Conservation (phyloP, 2,113 vertebrate species). For the Hypanus sabinus region DNA sequence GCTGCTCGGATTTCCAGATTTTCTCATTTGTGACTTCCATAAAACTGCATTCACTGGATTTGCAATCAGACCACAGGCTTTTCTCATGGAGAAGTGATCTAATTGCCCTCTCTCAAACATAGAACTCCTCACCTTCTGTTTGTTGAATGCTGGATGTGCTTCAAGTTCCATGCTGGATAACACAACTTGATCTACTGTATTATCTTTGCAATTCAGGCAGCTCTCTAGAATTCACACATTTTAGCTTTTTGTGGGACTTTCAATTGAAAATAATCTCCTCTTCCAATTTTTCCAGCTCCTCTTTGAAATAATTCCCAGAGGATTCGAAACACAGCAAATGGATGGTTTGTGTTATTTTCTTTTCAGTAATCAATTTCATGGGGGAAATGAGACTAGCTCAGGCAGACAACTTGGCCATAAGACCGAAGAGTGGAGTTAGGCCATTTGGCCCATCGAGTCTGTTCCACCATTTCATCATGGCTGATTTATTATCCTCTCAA, state of each 20-base stretch:
- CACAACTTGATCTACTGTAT: neutral
- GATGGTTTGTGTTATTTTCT: neutral
- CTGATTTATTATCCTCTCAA: too few species aligned
- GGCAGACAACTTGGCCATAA: too few species aligned
- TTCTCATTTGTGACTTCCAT: neutral
- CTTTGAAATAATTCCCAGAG: neutral
- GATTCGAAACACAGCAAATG: neutral
- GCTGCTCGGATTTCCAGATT: too few species aligned
- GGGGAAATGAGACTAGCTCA: too few species aligned
- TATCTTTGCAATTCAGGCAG: neutral
- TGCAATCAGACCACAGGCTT: neutral
- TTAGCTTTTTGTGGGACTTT: neutral
- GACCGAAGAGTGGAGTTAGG: too few species aligned
- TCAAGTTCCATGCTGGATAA: neutral
- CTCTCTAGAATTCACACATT: neutral
- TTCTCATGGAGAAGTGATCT: neutral
- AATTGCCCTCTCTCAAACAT: neutral
- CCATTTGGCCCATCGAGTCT: too few species aligned
- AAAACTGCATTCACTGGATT: neutral
- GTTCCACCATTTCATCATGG: too few species aligned
- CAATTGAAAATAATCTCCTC: neutral
- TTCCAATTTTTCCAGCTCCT: neutral
- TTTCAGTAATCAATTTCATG: neutral
- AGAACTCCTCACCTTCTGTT: neutral
- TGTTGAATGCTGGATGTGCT: neutral